These are phyloP conservation scores for Lasioglossum villosulum DNA, from an alignment of 2,888 invertebrate genomes.

Conservation along the genomic window DNA sequence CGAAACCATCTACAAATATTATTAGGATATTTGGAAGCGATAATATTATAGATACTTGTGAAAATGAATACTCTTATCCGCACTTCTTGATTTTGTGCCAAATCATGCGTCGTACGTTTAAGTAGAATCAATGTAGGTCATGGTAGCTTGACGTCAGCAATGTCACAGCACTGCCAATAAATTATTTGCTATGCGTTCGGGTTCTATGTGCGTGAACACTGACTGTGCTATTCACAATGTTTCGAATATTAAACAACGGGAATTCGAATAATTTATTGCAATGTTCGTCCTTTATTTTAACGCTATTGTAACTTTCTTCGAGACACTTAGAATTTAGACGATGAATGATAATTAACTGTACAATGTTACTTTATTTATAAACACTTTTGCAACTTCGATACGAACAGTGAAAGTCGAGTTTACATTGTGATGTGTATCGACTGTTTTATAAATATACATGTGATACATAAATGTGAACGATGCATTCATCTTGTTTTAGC, in stretches of 20 bases:
- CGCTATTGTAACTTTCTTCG: not conserved
- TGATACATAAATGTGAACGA: constrained; percentile 12
- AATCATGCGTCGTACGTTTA: constrained; percentile 35
- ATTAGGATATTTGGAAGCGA: constrained; percentile 23
- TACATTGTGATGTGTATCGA: constrained; percentile 16
- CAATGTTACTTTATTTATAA: constrained; percentile 27
- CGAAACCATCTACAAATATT: not conserved
- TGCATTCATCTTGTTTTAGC: constrained; percentile 35
- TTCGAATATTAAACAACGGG: not conserved
- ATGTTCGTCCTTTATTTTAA: not conserved
- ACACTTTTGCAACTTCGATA: not conserved
- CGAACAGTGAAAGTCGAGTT: not conserved
- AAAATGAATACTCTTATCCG: constrained; percentile 47
- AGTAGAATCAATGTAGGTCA: constrained; percentile 34
- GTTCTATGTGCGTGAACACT: constrained; percentile 3
- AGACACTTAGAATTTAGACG: not conserved
- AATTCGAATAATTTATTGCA: constrained; percentile 3
- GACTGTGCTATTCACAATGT: not conserved
- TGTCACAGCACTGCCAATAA: constrained; percentile 21
- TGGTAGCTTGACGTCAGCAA: constrained; percentile 15
- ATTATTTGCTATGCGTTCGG: constrained; percentile 6
- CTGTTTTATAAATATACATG: constrained; percentile 19
- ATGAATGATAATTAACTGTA: not conserved
- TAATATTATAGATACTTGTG: constrained; percentile 14
- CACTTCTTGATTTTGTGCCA: constrained; percentile 56